phyloP scores from a whole-genome alignment of 1,140 invertebrate species.

The Drosophila pachea region DNA sequence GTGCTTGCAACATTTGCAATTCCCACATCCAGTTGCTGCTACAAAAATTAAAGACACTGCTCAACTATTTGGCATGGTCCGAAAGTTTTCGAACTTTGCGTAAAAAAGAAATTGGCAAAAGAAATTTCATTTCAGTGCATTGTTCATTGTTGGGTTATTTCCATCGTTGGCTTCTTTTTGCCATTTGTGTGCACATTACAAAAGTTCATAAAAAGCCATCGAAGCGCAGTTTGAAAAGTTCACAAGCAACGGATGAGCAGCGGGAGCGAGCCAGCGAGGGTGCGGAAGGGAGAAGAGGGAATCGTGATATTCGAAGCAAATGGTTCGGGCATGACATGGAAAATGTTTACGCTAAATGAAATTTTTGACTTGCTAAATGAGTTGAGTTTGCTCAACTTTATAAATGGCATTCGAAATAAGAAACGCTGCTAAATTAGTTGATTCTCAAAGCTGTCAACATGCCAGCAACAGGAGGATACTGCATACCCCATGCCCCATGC shows the following conservation, averaged over 20 bases:
- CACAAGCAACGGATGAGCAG: constrained; percentile 3
- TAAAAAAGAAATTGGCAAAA: constrained; percentile 41
- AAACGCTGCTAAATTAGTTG: constrained; percentile 56
- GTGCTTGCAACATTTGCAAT: constrained; percentile 47
- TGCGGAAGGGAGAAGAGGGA: not conserved
- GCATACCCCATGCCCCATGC: not conserved
- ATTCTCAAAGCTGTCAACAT: constrained; percentile 61
- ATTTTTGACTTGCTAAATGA: constrained; percentile 65
- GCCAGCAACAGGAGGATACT: constrained; percentile 53
- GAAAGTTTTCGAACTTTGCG: constrained; percentile 22
- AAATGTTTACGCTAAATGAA: constrained; percentile 65
- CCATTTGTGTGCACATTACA: constrained; percentile 28
- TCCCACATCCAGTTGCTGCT: constrained; percentile 15
- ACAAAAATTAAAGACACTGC: constrained; percentile 30
- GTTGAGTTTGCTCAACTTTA: constrained; percentile 48
- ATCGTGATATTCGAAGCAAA: constrained; percentile 8
- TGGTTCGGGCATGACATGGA: constrained; percentile 30
- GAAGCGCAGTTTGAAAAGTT: constrained; percentile 43
- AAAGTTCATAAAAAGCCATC: constrained; percentile 71
- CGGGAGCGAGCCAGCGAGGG: not conserved
- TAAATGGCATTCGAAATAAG: constrained; percentile 49
- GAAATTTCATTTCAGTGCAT: constrained; percentile 46
- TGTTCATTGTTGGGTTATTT: constrained; percentile 45
- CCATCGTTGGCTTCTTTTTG: constrained; percentile 11
- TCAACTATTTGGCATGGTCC: constrained; percentile 34